phyloP scores from a whole-genome alignment of 2,888 invertebrate genomes.

The Tupiocoris notatus region DNA sequence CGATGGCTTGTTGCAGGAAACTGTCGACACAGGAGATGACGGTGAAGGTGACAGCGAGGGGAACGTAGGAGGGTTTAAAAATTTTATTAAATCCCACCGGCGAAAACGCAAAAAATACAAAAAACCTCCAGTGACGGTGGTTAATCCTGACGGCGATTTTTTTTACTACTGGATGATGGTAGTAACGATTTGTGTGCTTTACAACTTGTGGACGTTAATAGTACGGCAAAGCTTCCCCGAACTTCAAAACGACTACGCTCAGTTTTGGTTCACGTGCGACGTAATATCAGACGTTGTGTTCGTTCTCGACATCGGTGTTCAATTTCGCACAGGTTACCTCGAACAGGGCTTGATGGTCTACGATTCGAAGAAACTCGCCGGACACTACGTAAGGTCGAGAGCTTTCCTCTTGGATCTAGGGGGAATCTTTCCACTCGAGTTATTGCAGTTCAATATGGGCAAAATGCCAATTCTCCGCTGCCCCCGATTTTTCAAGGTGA shows the following conservation, averaged over 20 bases:
- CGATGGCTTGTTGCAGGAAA: conserved; percentile 54
- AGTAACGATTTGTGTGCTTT: conserved; percentile 83
- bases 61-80: conserved; percentile 56
- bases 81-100: conserved; percentile 62
- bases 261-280: conserved; percentile 80
- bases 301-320: conserved; percentile 83
- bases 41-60: conserved; percentile 58
- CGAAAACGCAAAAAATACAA: conserved; percentile 62
- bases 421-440: conserved; percentile 80
- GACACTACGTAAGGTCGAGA: conserved; percentile 81
- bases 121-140: conserved; percentile 73
- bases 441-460: conserved; percentile 79
- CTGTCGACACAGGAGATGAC: conserved; percentile 55
- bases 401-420: conserved; percentile 81
- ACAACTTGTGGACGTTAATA: conserved; percentile 94
- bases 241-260: conserved; percentile 70
- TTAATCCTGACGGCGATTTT: conserved; percentile 93
- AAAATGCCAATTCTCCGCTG: conserved; percentile 83
- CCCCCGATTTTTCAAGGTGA: conserved; percentile 81
- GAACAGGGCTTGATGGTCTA: conserved; percentile 84
- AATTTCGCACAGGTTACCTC: conserved; percentile 89
- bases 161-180: conserved; percentile 94
- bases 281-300: conserved; percentile 83
- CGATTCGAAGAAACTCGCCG: conserved; percentile 84
- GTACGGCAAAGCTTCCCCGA: conserved; percentile 93